These are phyloP conservation scores for Pseudorhombus dupliciocellatus DNA, from an alignment of 2,113 vertebrate genomes.

Conservation along the genomic window DNA sequence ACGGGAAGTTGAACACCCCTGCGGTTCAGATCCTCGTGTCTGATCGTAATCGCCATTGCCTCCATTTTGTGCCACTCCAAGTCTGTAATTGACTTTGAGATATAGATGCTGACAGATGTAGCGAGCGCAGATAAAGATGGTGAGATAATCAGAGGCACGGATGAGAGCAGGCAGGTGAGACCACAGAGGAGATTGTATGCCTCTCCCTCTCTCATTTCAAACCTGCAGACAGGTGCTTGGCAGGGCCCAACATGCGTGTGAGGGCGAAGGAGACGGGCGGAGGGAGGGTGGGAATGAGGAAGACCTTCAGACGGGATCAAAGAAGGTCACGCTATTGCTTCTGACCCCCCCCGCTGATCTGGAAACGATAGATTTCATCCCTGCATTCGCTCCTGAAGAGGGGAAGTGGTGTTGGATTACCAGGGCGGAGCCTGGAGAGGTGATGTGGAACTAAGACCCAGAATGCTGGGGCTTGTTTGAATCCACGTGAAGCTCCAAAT, in stretches of 20 bases:
- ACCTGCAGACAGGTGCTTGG: conserved; percentile 82
- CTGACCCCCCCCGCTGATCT: conserved; percentile 68
- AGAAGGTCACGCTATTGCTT: conserved; percentile 68
- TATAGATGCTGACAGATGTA: conserved; percentile 63
- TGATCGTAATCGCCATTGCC: conserved; percentile 55
- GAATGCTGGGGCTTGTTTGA: conserved; percentile 39
- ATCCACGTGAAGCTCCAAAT: background rate
- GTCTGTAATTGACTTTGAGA: conserved; percentile 65
- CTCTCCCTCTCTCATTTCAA: conserved; percentile 67
- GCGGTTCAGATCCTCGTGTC: conserved; percentile 2
- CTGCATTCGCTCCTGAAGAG: conserved; percentile 63
- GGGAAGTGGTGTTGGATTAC: conserved; percentile 69
- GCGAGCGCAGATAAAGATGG: conserved; percentile 39
- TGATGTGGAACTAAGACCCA: conserved; percentile 57
- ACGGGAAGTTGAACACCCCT: background rate
- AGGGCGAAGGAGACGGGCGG: conserved; percentile 18
- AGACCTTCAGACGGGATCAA: conserved; percentile 73
- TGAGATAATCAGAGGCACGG: conserved; percentile 45
- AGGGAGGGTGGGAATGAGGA: conserved; percentile 50
- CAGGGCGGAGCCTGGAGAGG: conserved; percentile 37
- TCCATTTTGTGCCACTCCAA: conserved; percentile 57
- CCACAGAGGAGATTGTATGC: conserved; percentile 40
- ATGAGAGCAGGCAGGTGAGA: conserved; percentile 48
- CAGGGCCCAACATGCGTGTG: conserved; percentile 50
- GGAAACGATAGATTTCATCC: conserved; percentile 79